phyloP scores from a whole-genome alignment of 1,140 invertebrate genomes.

The Eubasilissa regina region DNA sequence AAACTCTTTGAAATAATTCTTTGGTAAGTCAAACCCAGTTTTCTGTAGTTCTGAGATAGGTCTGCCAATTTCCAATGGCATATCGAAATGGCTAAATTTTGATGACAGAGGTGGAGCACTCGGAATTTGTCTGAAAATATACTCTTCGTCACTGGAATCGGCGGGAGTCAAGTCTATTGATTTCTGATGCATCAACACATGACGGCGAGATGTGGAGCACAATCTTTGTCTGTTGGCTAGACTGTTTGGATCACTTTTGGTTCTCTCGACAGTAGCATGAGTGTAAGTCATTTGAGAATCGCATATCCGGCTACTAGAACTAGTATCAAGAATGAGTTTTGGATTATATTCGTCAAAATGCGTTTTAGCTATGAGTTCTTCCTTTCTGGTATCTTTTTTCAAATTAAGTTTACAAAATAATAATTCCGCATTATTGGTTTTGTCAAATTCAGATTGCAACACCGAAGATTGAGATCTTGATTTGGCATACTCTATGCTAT shows the following conservation, averaged over 20 bases:
- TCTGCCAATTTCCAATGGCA: slow-evolving; percentile 66
- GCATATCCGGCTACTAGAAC: slow-evolving; percentile 69
- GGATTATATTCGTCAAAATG: slow-evolving; percentile 78
- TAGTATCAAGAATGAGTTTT: slow-evolving; percentile 70
- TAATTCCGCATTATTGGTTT: slow-evolving; percentile 66
- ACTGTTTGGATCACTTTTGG: slow-evolving; percentile 88
- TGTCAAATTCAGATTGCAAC: slow-evolving; percentile 76
- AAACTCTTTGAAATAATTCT: slow-evolving; percentile 76
- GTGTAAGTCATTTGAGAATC: slow-evolving; percentile 70
- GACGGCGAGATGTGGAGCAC: slow-evolving; percentile 79
- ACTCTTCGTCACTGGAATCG: slow-evolving; percentile 86
- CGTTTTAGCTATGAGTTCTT: slow-evolving; percentile 76
- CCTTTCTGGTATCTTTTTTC: slow-evolving; percentile 74
- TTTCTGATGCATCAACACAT: slow-evolving; percentile 88
- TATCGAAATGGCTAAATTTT: slow-evolving; percentile 79
- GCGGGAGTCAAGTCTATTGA: slow-evolving; percentile 88
- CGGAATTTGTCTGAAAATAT: slow-evolving; percentile 80
- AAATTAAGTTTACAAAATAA: slow-evolving; percentile 66
- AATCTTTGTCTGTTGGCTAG: slow-evolving; percentile 79
- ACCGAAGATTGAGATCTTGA: slow-evolving; percentile 68
- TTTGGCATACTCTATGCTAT: slow-evolving; percentile 73
- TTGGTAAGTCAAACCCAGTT: slow-evolving; percentile 73
- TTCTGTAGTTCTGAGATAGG: slow-evolving; percentile 67
- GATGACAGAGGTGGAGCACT: slow-evolving; percentile 79
- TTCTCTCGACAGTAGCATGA: slow-evolving; percentile 84